Evolutionary conservation across 2,797 vertebrate species (phyloP), one percentile per base, ranked within the genome.

Genomic region (Sebastes hubbsi): DNA sequence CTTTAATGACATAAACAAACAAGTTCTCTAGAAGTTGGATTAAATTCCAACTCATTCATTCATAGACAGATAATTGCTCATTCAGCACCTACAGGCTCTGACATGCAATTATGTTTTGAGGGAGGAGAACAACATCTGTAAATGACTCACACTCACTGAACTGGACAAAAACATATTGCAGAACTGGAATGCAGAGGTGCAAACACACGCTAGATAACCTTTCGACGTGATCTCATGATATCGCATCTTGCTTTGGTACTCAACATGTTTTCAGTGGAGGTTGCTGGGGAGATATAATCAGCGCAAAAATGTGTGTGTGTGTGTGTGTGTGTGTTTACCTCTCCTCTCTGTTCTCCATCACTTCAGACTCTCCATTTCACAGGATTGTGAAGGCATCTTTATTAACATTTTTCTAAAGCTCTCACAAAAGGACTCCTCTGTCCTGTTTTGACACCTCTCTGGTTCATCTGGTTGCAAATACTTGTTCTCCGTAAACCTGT

Each of bases 311-410:
- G 4, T 74, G 18, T 36, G 34, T 36, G 34, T 30, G 29, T 30
- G 29, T 34, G 32, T 34, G 32, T 18, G 27, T 18, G 12, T 24
- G 29, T 77, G n/a, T 78, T 84, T 85, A 93, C 92, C 90, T 88
- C 60, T 87, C 82, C 49, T 88, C 81, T 76, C 4, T 84, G 52
- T 73, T 90, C 49, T 93, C 91, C 94, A 94, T 94, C 82, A 92
- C 72, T 88, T 79, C 36, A 70, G 77, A 64, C 32, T 89, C 66
- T 80, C 78, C 56, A 52, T 75, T 78, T 30, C 77, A 65, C 16
- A 61, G 64, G 42, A 72, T 34, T 54, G 4, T 65, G 32, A 84
- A 16, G 71, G 25, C 75, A 73, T 71, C 38, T 75, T 87, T 30
- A 34, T 13, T 0, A 58, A 52, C 64, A 85, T 90, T 2, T 89